Conservation (phyloP, 2,797 vertebrate genomes). For the Austrolebias charrua region DNA sequence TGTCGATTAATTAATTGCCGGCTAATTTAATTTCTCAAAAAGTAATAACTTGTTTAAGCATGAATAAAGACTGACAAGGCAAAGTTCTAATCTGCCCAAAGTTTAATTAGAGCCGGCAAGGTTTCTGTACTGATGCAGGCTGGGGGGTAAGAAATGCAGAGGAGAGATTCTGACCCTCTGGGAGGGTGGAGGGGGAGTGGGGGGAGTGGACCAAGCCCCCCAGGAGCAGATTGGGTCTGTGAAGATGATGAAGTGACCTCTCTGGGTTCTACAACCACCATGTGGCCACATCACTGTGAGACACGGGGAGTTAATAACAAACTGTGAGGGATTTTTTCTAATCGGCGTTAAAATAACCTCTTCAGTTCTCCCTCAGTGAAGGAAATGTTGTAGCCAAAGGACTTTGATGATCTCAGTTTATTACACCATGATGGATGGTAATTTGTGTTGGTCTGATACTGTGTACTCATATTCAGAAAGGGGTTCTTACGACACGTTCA, state of each 20-base stretch:
- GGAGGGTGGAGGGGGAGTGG: background rate
- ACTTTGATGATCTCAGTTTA: no score
- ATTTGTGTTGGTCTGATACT: no score
- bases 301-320: no score
- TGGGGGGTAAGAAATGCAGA: conserved; percentile 56
- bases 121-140: conserved; percentile 64
- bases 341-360: no score
- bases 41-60: conserved; percentile 84
- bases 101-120: conserved; percentile 80
- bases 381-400: no score
- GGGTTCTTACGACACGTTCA: no score
- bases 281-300: no score
- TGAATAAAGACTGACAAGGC: conserved; percentile 82
- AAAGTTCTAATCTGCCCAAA: conserved; percentile 83
- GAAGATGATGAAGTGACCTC: conserved; percentile 22
- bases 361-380: no score
- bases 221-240: conserved; percentile 14
- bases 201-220: conserved; percentile 3
- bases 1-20: conserved; percentile 83
- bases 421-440: no score
- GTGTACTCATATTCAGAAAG: no score
- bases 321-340: no score
- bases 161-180: conserved; percentile 8
- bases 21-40: conserved; percentile 83
- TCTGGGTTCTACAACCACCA: no score